Percentiles rank a stretch among this genome's conserved stretches.
Evolutionary conservation across 1,140 invertebrate genomes (phyloP).

Genomic region (Paraescarpia echinospica): DNA sequence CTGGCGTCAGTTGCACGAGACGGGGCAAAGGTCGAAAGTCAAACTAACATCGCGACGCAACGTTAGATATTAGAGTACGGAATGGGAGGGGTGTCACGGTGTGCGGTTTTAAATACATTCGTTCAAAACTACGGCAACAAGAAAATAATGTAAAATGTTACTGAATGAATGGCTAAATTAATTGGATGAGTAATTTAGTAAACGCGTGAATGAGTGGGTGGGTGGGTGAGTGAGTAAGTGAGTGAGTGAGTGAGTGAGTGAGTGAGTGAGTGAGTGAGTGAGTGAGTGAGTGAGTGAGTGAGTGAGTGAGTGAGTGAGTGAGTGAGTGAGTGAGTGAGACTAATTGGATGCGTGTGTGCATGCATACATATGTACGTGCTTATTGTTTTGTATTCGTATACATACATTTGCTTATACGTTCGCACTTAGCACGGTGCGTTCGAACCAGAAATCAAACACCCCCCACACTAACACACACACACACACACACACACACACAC

Average conservation of each 20-base stretch:
- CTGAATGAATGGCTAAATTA: not conserved
- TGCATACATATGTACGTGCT: no score
- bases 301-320: not conserved
- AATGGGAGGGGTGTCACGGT: not conserved
- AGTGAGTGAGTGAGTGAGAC: no score
- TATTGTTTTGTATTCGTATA: no score
- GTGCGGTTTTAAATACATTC: not conserved
- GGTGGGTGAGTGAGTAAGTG: no score
- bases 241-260: constrained; percentile 3
- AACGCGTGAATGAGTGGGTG: no score
- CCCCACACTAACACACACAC: no score
- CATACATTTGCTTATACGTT: no score
- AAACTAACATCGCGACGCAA: not conserved
- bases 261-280: constrained; percentile 23
- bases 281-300: constrained; percentile 6
- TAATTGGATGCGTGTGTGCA: no score
- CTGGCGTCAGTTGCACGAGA: not conserved
- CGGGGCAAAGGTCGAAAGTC: not conserved
- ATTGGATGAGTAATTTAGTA: no score
- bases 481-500: no score
- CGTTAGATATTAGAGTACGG: not conserved
- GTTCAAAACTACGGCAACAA: not conserved
- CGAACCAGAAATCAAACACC: no score
- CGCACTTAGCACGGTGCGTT: no score
- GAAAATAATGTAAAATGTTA: not conserved